Conservation (phyloP, 2,888 invertebrate genomes). For the Crocallis elinguaria region DNA sequence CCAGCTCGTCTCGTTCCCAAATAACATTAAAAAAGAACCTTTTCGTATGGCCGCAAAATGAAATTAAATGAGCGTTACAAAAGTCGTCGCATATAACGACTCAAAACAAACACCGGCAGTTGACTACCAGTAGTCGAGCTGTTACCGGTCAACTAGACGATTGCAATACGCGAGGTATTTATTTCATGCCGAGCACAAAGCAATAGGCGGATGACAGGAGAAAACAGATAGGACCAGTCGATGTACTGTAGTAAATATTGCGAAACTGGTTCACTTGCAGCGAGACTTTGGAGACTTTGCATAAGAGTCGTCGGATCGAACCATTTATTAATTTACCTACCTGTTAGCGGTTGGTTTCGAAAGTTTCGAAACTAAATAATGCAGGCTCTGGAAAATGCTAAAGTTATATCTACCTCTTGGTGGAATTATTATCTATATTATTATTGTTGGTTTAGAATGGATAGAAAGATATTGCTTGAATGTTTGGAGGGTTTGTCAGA, state of each 20-base stretch:
- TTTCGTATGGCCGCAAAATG: no score
- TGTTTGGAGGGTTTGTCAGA: no score
- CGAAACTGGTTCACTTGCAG: constrained; percentile 15
- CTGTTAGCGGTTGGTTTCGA: neutral
- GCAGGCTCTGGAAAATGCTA: no score
- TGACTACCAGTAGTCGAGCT: no score
- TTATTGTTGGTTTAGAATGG: no score
- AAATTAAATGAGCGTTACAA: no score
- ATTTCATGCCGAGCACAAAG: constrained; percentile 8
- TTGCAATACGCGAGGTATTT: constrained; percentile 1
- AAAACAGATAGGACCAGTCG: constrained; percentile 14
- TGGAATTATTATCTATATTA: neutral
- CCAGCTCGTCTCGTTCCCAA: no score
- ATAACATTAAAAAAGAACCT: no score
- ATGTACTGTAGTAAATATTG: constrained; percentile 13
- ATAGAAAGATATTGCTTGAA: no score
- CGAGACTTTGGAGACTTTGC: constrained; percentile 16
- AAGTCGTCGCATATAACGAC: no score
- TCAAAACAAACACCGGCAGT: constrained; percentile 3
- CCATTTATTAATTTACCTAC: neutral
- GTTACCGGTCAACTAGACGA: neutral
- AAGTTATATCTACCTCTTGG: neutral
- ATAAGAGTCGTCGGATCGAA: constrained; percentile 5
- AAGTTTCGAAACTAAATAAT: neutral
- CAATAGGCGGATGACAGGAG: constrained; percentile 12